Base-by-base conservation (phyloP, 2,113 vertebrate genomes). In the Crypturellus undulatus region DNA sequence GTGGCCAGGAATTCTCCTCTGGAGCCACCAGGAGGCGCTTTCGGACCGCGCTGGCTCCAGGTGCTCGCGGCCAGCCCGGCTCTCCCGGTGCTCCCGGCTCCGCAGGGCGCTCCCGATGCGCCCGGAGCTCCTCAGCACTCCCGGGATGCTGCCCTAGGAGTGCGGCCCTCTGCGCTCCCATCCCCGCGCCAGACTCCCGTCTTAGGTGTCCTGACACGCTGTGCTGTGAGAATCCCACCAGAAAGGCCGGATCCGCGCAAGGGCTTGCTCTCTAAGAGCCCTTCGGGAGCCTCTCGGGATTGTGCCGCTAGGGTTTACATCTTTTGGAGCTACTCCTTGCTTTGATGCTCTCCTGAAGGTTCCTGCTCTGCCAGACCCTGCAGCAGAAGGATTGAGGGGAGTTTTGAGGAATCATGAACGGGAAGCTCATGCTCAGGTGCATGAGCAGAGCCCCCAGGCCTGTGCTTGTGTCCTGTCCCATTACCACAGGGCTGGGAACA, bases 21-120 rank as follows among this genome's bases (percentile, higher is more conserved):
- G 72, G 54, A 84, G 49, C 96, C 97, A 92, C 93, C 89, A 96
- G 96, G 92, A 93, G 96, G 97, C 96, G 97, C 96, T 59, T 94
- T 94, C 52, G 82, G 94, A 95, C 93, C 88, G 83, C 77, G 70
- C 84, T 38, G 79, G 56, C 32, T 69, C 38, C 54, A 25, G 45
- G 40, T 2, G 38, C 47, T 45, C 42, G 52, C 28, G 25, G 51
- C 49, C 49, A 21, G 38, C n/a, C 34, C 62, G 20, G 25, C 3
- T 52, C 15, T 28, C 21, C 40, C 10, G 4, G 19, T 1, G 38
- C 47, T 47, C 47, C 47, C 47, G 26, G 25, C 49, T 19, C 47
- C 20, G 38, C 40, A n/a, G 54, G 19, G 21, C 3, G 64, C 15
- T 30, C 25, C 51, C 10, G 4, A 13, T 22, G 47, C 10, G 56